Percentiles rank a stretch among this genome's conserved stretches.
Evolutionary conservation across 1,140 invertebrate species (phyloP).

Genomic region (Arion vulgaris): DNA sequence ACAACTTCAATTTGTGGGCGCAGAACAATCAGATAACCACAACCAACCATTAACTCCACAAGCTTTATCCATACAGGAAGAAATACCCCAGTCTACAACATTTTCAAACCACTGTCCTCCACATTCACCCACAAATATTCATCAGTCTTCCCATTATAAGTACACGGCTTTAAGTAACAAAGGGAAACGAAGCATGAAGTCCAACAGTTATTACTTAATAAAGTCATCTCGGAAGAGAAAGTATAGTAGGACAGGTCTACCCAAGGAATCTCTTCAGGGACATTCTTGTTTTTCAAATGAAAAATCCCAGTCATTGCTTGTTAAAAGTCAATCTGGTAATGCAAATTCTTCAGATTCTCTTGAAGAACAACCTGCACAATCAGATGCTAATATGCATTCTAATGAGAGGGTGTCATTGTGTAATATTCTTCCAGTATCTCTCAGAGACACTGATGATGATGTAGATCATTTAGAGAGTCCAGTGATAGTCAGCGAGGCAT

Average conservation of each 20-base stretch:
- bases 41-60: background rate
- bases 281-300: background rate
- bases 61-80: too few relatives aligned
- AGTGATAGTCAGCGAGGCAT: background rate
- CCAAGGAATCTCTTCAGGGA: background rate
- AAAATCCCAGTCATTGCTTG: background rate
- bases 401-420: background rate
- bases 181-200: background rate
- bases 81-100: background rate
- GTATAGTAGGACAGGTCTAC: background rate
- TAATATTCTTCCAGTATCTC: background rate
- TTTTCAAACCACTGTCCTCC: background rate
- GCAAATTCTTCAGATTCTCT: background rate
- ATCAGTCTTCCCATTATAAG: background rate
- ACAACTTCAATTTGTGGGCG: background rate
- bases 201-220: background rate
- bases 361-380: background rate
- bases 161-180: background rate
- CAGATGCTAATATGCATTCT: background rate
- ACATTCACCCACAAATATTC: background rate
- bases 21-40: background rate
- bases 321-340: too few relatives aligned
- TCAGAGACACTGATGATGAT: constrained; percentile 37
- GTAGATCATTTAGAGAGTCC: constrained; percentile 17
- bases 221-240: background rate